Conservation (phyloP, 1,140 invertebrate genomes). For the Subanguina moxae region DNA sequence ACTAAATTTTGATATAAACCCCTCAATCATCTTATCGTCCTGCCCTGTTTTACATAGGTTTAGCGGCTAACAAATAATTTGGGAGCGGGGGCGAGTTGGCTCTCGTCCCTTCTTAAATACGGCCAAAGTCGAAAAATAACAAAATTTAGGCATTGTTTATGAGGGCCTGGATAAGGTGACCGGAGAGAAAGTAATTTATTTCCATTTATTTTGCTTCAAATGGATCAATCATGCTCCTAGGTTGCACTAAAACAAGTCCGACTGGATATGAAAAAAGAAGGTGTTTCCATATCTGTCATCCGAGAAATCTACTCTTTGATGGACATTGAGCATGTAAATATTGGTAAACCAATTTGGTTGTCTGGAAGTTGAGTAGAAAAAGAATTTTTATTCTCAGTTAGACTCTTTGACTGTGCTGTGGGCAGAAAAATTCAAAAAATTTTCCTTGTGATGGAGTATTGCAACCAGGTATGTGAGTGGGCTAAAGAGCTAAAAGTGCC, state of each 20-base stretch:
- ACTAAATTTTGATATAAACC: not conserved
- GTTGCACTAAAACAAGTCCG: constrained; percentile 93
- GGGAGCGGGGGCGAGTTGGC: no score
- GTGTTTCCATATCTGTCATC: constrained; percentile 91
- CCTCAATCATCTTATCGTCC: not conserved
- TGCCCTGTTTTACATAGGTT: not conserved
- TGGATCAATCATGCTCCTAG: not conserved
- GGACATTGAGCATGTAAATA: constrained; percentile 93
- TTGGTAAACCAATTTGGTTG: no score
- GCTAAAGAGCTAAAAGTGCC: not conserved
- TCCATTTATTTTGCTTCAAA: not conserved
- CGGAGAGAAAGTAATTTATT: not conserved
- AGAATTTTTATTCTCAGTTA: constrained; percentile 63
- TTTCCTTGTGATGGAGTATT: constrained; percentile 98
- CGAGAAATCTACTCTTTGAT: constrained; percentile 95
- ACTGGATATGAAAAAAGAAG: constrained; percentile 97
- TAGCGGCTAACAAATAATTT: not conserved
- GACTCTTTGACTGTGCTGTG: constrained; percentile 86
- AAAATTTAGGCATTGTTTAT: not conserved
- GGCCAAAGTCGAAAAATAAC: not conserved
- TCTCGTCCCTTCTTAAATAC: no score
- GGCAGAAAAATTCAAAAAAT: constrained; percentile 73
- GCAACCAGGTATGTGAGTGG: constrained; percentile 69
- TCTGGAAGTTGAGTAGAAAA: no score
- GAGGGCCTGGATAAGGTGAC: constrained; percentile 8